These are phyloP conservation scores for Neogale vison DNA, from an alignment of 2,113 vertebrate genomes.

Conservation along the genomic window DNA sequence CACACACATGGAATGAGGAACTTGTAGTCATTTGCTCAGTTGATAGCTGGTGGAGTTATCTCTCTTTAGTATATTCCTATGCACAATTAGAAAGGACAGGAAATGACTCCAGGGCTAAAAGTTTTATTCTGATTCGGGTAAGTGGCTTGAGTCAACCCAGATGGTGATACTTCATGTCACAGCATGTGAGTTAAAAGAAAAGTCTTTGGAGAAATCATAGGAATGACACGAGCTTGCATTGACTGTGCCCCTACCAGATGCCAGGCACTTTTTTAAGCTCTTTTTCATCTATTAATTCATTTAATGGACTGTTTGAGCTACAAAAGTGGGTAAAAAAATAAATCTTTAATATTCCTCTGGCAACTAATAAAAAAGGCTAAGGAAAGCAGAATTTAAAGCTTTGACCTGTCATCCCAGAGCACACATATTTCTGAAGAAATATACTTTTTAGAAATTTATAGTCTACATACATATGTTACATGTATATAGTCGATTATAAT, in stretches of 20 bases:
- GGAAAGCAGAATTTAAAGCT: conserved; percentile 2
- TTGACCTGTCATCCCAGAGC: background rate
- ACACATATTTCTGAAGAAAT: conserved; percentile 46
- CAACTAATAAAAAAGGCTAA: background rate
- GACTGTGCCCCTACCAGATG: background rate
- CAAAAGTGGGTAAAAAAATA: background rate
- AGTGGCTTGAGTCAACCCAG: conserved; percentile 52
- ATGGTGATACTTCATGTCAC: background rate
- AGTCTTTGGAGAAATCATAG: conserved; percentile 22
- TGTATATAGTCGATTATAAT: conserved; percentile 23
- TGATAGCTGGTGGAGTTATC: conserved; percentile 37
- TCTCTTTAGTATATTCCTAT: conserved; percentile 16
- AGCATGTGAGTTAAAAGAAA: conserved; percentile 1
- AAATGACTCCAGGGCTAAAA: conserved; percentile 27
- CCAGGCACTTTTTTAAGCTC: background rate
- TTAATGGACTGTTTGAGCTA: background rate
- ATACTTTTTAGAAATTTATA: conserved; percentile 31
- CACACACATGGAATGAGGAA: background rate
- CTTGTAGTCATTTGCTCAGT: background rate
- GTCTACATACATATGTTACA: conserved; percentile 8
- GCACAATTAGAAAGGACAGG: conserved; percentile 42
- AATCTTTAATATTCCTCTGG: background rate
- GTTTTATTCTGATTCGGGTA: background rate
- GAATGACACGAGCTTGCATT: background rate
- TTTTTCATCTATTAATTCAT: conserved; percentile 31